Conservation (phyloP, 2,797 vertebrate species). For the Hippoglossus hippoglossus region DNA sequence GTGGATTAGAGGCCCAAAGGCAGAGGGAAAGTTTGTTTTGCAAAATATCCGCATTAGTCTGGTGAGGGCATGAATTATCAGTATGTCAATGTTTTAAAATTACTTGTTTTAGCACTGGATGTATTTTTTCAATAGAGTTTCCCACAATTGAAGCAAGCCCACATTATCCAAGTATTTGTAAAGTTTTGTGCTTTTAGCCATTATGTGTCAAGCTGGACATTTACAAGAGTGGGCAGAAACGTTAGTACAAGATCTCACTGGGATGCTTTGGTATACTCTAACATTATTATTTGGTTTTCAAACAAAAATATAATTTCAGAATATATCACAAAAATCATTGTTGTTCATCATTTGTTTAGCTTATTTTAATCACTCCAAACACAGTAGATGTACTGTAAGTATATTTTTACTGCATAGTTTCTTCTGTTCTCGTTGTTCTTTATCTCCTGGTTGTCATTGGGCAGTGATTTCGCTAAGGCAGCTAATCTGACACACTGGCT, state of each 20-base stretch:
- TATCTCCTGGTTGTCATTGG: constrained; percentile 4
- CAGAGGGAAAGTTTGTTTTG: no score
- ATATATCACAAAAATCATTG: no score
- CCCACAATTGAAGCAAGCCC: background rate
- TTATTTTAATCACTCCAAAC: no score
- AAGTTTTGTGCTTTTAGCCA: background rate
- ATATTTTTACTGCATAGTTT: background rate
- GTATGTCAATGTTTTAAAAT: background rate
- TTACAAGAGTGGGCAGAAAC: background rate
- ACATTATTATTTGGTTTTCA: background rate
- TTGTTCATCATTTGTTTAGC: no score
- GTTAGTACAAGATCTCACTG: background rate
- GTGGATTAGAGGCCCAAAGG: no score
- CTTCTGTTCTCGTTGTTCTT: background rate
- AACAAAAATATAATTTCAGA: background rate
- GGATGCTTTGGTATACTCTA: background rate
- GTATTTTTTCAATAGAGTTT: background rate
- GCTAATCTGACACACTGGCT: constrained; percentile 26
- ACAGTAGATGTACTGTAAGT: background rate
- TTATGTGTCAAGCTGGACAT: no score
- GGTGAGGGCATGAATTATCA: no score
- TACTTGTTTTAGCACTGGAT: background rate
- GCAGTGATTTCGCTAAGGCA: constrained; percentile 15
- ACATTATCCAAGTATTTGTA: background rate
- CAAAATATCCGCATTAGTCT: no score